A percentile compares a stretch with the other conserved stretches of the same genome.
Conservation (phyloP, 2,113 vertebrate species). For the Colius striatus region DNA sequence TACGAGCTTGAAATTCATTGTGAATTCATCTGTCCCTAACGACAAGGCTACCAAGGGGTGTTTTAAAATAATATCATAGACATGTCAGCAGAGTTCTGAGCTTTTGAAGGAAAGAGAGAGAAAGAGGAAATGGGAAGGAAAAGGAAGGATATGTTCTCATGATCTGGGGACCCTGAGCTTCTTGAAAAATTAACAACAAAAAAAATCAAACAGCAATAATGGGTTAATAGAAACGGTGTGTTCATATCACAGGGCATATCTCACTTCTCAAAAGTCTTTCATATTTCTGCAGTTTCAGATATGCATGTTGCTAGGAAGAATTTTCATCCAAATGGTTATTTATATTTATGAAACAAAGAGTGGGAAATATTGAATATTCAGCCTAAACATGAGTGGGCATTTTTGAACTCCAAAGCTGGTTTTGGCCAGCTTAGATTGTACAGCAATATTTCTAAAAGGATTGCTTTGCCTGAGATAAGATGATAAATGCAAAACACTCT, state of each 20-base stretch:
- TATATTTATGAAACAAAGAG: neutral
- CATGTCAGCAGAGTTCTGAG: neutral
- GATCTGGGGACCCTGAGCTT: neutral
- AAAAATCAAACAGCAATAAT: neutral
- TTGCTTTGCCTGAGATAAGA: constrained; percentile 14
- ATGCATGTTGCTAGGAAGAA: neutral
- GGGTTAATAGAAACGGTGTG: constrained; percentile 18
- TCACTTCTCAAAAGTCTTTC: neutral
- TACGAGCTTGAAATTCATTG: neutral
- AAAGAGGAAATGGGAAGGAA: neutral
- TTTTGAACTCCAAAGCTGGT: constrained; percentile 44
- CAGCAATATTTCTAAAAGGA: constrained; percentile 29
- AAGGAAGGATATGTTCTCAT: neutral
- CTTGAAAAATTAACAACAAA: neutral
- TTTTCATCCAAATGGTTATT: neutral
- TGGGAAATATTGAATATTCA: neutral
- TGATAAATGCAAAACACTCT: neutral
- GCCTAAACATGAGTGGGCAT: constrained; percentile 66
- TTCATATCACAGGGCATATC: neutral
- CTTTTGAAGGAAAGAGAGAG: constrained; percentile 18
- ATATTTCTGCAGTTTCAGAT: neutral
- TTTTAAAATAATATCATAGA: constrained; percentile 14
- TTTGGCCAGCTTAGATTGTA: constrained; percentile 15
- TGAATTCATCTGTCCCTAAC: neutral
- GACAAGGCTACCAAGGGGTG: neutral